Conservation (phyloP, 1,140 invertebrate genomes). For the Dreissena polymorpha region DNA sequence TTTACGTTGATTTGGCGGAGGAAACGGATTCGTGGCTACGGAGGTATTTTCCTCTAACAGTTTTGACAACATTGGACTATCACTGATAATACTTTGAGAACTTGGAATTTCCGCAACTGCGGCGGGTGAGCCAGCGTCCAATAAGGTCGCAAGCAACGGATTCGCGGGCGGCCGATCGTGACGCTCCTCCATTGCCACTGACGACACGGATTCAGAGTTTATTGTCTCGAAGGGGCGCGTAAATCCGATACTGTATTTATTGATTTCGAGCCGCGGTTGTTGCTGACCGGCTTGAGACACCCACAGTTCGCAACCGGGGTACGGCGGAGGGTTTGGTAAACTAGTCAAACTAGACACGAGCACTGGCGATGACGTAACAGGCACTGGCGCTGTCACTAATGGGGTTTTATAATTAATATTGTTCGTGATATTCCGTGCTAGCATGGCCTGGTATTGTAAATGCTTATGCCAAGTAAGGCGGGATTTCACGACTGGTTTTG, state of each 20-base stretch:
- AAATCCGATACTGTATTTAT: constrained; percentile 37
- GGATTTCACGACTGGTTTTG: constrained; percentile 22
- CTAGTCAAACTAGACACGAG: neutral
- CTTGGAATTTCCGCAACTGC: constrained; percentile 47
- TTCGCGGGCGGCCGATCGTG: constrained; percentile 66
- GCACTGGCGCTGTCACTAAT: neutral
- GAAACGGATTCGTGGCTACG: constrained; percentile 64
- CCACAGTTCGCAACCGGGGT: constrained; percentile 23
- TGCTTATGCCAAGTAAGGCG: constrained; percentile 23
- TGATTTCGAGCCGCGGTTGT: constrained; percentile 16
- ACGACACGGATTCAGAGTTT: neutral
- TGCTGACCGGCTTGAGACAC: neutral
- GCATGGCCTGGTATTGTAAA: too few species aligned
- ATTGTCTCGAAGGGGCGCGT: neutral
- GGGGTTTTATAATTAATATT: neutral
- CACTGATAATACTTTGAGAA: constrained; percentile 57
- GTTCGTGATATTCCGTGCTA: neutral
- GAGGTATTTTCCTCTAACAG: constrained; percentile 78
- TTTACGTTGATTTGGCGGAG: constrained; percentile 58
- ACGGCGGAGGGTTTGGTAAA: constrained; percentile 45
- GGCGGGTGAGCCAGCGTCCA: constrained; percentile 69
- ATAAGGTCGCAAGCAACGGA: constrained; percentile 74
- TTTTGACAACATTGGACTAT: constrained; percentile 79
- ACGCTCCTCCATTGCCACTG: constrained; percentile 26
- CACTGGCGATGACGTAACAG: neutral